phyloP scores from a whole-genome alignment of 1,140 invertebrate genomes.

The Penaeus indicus region DNA sequence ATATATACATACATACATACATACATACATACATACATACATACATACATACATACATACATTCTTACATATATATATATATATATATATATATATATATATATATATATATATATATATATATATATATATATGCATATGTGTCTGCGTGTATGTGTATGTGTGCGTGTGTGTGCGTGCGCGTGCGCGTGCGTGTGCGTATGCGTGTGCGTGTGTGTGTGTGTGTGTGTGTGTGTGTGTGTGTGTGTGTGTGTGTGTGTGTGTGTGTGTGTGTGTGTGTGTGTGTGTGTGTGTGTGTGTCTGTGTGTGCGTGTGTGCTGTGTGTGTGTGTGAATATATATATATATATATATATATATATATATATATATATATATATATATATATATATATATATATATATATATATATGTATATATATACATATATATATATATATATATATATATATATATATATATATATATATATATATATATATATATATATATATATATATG shows the following conservation, averaged over 20 bases:
- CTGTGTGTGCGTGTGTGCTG: not conserved
- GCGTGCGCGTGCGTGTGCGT: too few relatives aligned
- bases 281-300: not conserved
- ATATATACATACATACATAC: too few relatives aligned
- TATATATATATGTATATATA: not conserved
- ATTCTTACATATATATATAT: not conserved
- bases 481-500: not conserved
- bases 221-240: not conserved
- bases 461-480: not conserved
- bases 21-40: too few relatives aligned
- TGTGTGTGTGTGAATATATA: not conserved
- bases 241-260: not conserved
- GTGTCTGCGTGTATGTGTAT: too few relatives aligned
- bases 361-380: not conserved
- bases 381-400: not conserved
- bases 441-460: not conserved
- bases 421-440: not conserved
- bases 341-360: constrained; percentile 6
- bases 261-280: not conserved
- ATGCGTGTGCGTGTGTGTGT: not conserved
- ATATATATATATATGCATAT: too few relatives aligned
- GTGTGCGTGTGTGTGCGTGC: too few relatives aligned
- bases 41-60: too few relatives aligned
- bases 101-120: too few relatives aligned
- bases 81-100: not conserved